Evolutionary conservation across 2,797 vertebrate species (phyloP).

Genomic region (Amblyraja radiata): DNA sequence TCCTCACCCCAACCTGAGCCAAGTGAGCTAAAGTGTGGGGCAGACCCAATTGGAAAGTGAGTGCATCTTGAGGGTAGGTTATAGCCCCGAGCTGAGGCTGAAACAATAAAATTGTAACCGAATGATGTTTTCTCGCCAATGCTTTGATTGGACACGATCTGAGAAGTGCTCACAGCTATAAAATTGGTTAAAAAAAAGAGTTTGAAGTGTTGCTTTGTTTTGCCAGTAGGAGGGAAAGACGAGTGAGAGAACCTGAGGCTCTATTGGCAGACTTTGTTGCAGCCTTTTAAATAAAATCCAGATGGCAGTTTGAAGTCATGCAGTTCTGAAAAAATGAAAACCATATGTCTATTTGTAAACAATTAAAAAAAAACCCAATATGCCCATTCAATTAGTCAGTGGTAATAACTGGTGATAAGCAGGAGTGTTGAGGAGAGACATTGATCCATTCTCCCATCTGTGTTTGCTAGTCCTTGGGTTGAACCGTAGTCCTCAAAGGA

Average conservation of each 20-base stretch:
- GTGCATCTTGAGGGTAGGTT: too few species aligned
- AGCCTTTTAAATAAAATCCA: constrained; percentile 31
- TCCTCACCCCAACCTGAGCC: not conserved
- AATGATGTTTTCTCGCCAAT: not conserved
- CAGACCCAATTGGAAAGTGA: not conserved
- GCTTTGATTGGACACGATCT: constrained; percentile 33
- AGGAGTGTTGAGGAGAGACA: not conserved
- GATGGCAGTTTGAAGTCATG: constrained; percentile 33
- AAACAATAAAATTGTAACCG: not conserved
- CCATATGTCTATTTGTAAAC: constrained; percentile 38
- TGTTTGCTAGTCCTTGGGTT: not conserved
- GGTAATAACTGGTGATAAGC: constrained; percentile 23
- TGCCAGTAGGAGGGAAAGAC: not conserved
- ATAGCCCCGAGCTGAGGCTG: not conserved
- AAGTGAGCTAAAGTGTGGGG: not conserved
- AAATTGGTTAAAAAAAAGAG: not conserved
- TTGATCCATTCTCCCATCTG: not conserved
- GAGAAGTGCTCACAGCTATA: not conserved
- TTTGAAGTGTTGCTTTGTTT: constrained; percentile 37
- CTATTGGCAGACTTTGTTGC: constrained; percentile 1
- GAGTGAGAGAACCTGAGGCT: constrained; percentile 7
- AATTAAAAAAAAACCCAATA: not conserved
- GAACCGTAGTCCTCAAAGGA: not conserved
- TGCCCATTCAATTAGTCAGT: constrained; percentile 29
- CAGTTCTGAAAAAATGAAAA: constrained; percentile 27